Evolutionary conservation across 2,888 invertebrate species (phyloP).

Genomic region (Sclerodermus sp.): DNA sequence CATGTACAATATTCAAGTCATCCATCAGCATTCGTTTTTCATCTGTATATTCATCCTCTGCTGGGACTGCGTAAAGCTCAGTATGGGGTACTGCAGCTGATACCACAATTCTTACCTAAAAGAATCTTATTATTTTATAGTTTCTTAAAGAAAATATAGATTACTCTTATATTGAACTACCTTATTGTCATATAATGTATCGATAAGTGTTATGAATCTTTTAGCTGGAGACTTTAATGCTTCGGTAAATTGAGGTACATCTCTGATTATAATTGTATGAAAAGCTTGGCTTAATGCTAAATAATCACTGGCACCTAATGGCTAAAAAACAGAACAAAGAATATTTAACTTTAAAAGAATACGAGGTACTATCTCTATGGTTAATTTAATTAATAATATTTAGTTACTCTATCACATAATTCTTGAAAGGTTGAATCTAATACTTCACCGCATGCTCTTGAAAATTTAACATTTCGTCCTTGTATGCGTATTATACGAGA

Average conservation of each 20-base stretch:
- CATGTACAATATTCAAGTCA: constrained; percentile 82
- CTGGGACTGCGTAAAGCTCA: constrained; percentile 69
- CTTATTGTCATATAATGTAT: constrained; percentile 93
- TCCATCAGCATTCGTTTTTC: constrained; percentile 91
- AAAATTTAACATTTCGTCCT: constrained; percentile 85
- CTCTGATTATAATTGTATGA: constrained; percentile 90
- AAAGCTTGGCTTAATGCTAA: constrained; percentile 89
- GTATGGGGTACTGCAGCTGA: constrained; percentile 79
- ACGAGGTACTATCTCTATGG: background rate
- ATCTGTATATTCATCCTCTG: constrained; percentile 66
- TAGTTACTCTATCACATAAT: constrained; percentile 81
- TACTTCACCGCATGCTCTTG: constrained; percentile 89
- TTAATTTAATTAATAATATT: background rate
- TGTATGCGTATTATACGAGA: constrained; percentile 84
- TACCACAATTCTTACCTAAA: constrained; percentile 75
- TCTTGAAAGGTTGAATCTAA: constrained; percentile 87
- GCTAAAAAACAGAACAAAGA: constrained; percentile 52
- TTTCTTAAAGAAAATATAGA: too few relatives aligned
- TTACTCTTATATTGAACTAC: constrained; percentile 60
- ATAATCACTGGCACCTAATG: constrained; percentile 94
- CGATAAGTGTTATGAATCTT: constrained; percentile 94
- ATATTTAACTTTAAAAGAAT: background rate
- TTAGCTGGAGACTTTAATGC: constrained; percentile 83
- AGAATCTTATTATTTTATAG: background rate
- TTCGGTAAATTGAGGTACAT: constrained; percentile 83